These are phyloP conservation scores for Carassius gibelio DNA, from an alignment of 2,113 vertebrate genomes.

Conservation along the genomic window DNA sequence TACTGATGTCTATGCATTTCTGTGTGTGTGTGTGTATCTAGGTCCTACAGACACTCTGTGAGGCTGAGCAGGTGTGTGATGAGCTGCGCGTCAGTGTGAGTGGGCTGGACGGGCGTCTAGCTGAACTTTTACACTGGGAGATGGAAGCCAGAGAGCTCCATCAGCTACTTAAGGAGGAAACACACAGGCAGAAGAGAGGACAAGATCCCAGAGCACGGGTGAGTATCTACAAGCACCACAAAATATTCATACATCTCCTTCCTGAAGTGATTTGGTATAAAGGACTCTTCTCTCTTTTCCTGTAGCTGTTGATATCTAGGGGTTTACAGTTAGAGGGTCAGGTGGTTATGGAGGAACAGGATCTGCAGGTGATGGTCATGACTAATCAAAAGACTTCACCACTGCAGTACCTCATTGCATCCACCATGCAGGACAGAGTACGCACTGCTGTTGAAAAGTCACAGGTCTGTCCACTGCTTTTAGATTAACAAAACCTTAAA, in stretches of 20 bases:
- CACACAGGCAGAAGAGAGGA: conserved; percentile 52
- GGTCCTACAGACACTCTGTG: conserved; percentile 71
- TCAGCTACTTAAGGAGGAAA: conserved; percentile 64
- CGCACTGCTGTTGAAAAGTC: conserved; percentile 78
- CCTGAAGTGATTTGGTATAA: not conserved
- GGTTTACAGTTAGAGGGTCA: conserved; percentile 82
- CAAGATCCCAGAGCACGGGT: conserved; percentile 72
- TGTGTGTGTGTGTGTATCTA: conserved; percentile 38
- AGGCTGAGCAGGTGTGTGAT: conserved; percentile 72
- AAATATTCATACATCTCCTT: not conserved
- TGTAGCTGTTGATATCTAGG: conserved; percentile 80
- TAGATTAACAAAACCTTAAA: not conserved
- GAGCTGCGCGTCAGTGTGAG: conserved; percentile 73
- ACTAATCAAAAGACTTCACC: conserved; percentile 74
- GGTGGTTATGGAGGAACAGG: conserved; percentile 82
- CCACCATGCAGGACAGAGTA: conserved; percentile 78
- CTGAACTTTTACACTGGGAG: conserved; percentile 78
- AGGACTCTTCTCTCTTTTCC: not conserved
- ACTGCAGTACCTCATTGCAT: conserved; percentile 73
- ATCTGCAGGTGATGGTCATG: conserved; percentile 76
- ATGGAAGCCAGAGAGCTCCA: conserved; percentile 72
- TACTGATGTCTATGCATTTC: not conserved
- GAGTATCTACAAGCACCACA: conserved; percentile 2
- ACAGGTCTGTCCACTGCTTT: conserved; percentile 71
- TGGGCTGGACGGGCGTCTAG: conserved; percentile 73